A percentile compares a stretch with the other conserved stretches of the same genome.
phyloP scores from a whole-genome alignment of 1,140 invertebrate genomes.

The Diachasma alloeum region DNA sequence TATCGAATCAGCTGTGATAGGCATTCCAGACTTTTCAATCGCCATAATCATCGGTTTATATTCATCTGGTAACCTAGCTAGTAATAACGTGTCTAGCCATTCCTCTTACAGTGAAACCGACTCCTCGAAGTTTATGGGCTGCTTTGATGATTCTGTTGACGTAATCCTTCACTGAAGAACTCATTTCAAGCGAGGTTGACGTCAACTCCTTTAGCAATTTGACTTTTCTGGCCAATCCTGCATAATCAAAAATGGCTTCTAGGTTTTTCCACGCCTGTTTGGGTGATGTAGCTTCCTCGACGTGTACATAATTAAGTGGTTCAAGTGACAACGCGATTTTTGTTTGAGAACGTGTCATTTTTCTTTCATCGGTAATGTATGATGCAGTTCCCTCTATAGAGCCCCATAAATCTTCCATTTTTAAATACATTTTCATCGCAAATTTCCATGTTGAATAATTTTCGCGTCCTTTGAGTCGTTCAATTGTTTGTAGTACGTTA shows the following conservation, averaged over 20 bases:
- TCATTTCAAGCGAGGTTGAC: slow-evolving; percentile 42
- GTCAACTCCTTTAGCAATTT: slow-evolving; percentile 44
- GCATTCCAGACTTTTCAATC: slow-evolving; percentile 49
- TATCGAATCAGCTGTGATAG: slow-evolving; percentile 51
- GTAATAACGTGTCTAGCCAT: slow-evolving; percentile 51
- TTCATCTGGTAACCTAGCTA: slow-evolving; percentile 51
- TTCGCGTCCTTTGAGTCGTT: slow-evolving; percentile 45
- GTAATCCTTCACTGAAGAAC: slow-evolving; percentile 47
- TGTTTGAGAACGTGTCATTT: slow-evolving; percentile 40
- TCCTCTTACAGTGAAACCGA: slow-evolving; percentile 51
- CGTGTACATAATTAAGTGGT: slow-evolving; percentile 46
- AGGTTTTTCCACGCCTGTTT: slow-evolving; percentile 44
- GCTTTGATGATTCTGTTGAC: slow-evolving; percentile 48
- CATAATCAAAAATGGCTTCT: slow-evolving; percentile 47
- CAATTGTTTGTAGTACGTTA: slow-evolving; percentile 11
- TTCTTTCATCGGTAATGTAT: slow-evolving; percentile 36
- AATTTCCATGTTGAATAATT: slow-evolving; percentile 50
- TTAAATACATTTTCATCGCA: slow-evolving; percentile 46
- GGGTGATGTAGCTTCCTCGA: slow-evolving; percentile 37
- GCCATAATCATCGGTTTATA: slow-evolving; percentile 61
- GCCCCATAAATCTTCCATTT: slow-evolving; percentile 46
- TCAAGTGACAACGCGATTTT: slow-evolving; percentile 49
- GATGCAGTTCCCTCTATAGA: slow-evolving; percentile 32
- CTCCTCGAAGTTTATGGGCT: slow-evolving; percentile 46
- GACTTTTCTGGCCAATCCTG: slow-evolving; percentile 49